A percentile compares a stretch with the other conserved stretches of the same genome.
Conservation (phyloP, 1,140 invertebrate species). For the Cotesia glomerata region DNA sequence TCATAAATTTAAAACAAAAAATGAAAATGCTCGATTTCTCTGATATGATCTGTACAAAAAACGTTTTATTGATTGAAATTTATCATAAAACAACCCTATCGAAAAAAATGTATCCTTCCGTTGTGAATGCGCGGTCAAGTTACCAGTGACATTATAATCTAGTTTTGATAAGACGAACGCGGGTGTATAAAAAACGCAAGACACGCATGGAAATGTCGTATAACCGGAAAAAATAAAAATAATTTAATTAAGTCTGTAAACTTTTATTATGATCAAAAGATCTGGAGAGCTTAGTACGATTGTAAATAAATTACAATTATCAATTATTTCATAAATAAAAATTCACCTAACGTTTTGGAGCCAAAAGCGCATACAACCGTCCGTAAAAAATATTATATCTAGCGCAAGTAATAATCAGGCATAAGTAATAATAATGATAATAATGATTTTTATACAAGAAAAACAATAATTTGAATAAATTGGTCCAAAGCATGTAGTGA, state of each 20-base stretch:
- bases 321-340: neutral
- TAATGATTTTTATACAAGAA: neutral
- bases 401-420: neutral
- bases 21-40: neutral
- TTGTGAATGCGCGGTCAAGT: constrained; percentile 50
- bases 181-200: constrained; percentile 32
- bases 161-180: constrained; percentile 50
- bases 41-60: neutral
- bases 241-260: too few relatives aligned
- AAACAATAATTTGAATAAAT: neutral
- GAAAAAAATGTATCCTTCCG: constrained; percentile 47
- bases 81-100: constrained; percentile 26
- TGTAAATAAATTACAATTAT: neutral
- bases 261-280: too few relatives aligned
- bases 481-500: neutral
- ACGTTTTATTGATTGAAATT: neutral
- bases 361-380: constrained; percentile 38
- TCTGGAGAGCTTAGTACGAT: too few relatives aligned
- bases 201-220: neutral
- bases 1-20: neutral
- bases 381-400: constrained; percentile 29
- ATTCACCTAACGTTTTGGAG: constrained; percentile 39
- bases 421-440: too few relatives aligned
- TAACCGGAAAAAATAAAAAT: too few relatives aligned
- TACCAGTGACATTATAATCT: constrained; percentile 53